Percentiles rank a stretch among this genome's conserved stretches.
Conservation (phyloP, 2,888 invertebrate genomes). For the Clanis bilineata region DNA sequence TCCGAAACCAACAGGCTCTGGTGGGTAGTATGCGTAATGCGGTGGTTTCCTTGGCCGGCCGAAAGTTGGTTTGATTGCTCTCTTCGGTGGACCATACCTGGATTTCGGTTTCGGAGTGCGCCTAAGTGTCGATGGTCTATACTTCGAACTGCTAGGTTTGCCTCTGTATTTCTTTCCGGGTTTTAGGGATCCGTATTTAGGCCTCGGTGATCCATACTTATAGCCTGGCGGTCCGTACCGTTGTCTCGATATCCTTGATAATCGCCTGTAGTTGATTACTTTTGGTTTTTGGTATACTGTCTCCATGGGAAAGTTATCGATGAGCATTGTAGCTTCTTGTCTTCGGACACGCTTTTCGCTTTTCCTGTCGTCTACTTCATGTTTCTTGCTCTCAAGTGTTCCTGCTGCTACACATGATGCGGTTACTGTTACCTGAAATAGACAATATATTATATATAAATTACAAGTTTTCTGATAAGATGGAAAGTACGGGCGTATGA, state of each 20-base stretch:
- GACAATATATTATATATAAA: slow-evolving; percentile 13
- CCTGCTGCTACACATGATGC: slow-evolving; percentile 45
- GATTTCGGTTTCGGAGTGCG: slow-evolving; percentile 42
- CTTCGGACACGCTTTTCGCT: slow-evolving; percentile 38
- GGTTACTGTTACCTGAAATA: slow-evolving; percentile 63
- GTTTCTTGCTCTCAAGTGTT: slow-evolving; percentile 21
- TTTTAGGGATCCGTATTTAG: slow-evolving; percentile 46
- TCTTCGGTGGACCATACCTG: slow-evolving; percentile 41
- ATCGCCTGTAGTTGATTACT: slow-evolving; percentile 50
- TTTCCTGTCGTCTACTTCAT: slow-evolving; percentile 35
- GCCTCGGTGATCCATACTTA: slow-evolving; percentile 46
- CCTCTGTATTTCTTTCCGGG: slow-evolving; percentile 45
- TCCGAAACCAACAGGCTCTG: slow-evolving; percentile 53
- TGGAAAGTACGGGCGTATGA: too few relatives aligned
- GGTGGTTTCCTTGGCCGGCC: slow-evolving; percentile 42
- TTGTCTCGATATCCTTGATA: slow-evolving; percentile 41
- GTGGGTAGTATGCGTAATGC: slow-evolving; percentile 30
- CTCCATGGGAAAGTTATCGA: slow-evolving; percentile 52
- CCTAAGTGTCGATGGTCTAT: slow-evolving; percentile 39
- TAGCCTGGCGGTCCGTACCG: slow-evolving; percentile 43
- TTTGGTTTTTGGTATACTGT: slow-evolving; percentile 49
- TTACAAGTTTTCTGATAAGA: too few relatives aligned
- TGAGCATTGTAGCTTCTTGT: slow-evolving; percentile 55
- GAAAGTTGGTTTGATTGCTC: slow-evolving; percentile 37
- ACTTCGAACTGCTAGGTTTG: slow-evolving; percentile 42